A percentile compares a stretch with the other conserved stretches of the same genome.
These are phyloP conservation scores for Ceramica pisi DNA, from an alignment of 2,888 invertebrate species.

Conservation along the genomic window DNA sequence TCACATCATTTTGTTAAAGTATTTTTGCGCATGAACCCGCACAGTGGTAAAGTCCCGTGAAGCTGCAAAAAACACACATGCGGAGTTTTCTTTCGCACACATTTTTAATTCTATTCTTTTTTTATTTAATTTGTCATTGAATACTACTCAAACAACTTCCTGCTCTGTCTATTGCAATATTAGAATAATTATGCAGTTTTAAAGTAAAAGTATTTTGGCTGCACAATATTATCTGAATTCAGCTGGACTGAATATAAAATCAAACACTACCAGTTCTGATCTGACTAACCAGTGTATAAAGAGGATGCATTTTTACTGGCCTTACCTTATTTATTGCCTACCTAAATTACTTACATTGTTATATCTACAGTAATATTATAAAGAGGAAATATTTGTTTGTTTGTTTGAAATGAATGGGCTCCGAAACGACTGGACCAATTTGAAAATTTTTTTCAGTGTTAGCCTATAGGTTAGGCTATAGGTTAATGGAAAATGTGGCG, in stretches of 20 bases:
- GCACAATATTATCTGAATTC: constrained; percentile 9
- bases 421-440: too few relatives aligned
- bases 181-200: background rate
- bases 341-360: background rate
- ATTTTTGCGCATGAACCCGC: background rate
- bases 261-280: background rate
- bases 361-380: too few relatives aligned
- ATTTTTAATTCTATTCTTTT: background rate
- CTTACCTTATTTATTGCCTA: too few relatives aligned
- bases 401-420: too few relatives aligned
- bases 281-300: background rate
- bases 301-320: constrained; percentile 1
- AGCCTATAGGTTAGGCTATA: too few relatives aligned
- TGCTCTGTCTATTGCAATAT: constrained; percentile 7
- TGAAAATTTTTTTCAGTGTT: too few relatives aligned
- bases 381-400: too few relatives aligned
- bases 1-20: too few relatives aligned
- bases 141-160: background rate
- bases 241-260: constrained; percentile 8
- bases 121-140: background rate
- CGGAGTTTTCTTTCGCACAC: background rate
- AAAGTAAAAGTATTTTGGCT: background rate
- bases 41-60: background rate
- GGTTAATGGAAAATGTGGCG: too few relatives aligned
- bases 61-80: background rate